These are phyloP conservation scores for Leptinotarsa texana DNA, from an alignment of 1,140 invertebrate genomes.

Conservation along the genomic window DNA sequence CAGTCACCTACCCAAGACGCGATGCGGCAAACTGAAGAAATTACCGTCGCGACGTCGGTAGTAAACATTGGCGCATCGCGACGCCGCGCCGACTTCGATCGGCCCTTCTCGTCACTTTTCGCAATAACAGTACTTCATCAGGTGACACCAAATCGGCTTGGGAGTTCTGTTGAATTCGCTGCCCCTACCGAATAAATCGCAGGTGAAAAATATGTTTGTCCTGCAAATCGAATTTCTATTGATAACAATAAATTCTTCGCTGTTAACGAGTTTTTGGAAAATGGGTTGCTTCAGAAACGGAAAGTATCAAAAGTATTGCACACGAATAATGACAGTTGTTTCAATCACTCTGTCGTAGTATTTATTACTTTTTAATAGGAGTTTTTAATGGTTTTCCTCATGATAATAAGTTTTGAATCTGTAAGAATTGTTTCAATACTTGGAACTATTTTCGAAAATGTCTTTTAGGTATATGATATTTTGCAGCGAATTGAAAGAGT, in stretches of 20 bases:
- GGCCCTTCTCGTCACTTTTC: constrained; percentile 29
- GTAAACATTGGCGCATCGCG: constrained; percentile 52
- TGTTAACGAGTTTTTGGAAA: constrained; percentile 37
- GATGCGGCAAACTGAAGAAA: constrained; percentile 50
- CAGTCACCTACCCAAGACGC: constrained; percentile 30
- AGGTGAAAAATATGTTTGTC: constrained; percentile 53
- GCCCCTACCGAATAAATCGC: constrained; percentile 48
- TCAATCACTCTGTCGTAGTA: too few species aligned
- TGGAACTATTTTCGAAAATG: too few species aligned
- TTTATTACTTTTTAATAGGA: too few species aligned
- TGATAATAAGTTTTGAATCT: too few species aligned
- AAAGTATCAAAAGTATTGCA: too few species aligned
- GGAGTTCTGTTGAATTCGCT: constrained; percentile 41
- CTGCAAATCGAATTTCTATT: constrained; percentile 54
- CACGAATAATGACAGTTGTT: too few species aligned
- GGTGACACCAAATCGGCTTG: constrained; percentile 26
- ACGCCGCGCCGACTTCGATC: constrained; percentile 39
- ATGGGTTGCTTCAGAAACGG: too few species aligned
- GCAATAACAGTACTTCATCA: background rate
- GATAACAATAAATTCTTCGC: constrained; percentile 51
- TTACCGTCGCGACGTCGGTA: constrained; percentile 45
- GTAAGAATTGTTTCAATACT: too few species aligned
- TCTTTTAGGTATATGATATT: too few species aligned
- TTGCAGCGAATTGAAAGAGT: too few species aligned
- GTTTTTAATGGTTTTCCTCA: too few species aligned